These are phyloP conservation scores for Dysmachus trigonus DNA, from an alignment of 2,888 invertebrate species.

Conservation along the genomic window DNA sequence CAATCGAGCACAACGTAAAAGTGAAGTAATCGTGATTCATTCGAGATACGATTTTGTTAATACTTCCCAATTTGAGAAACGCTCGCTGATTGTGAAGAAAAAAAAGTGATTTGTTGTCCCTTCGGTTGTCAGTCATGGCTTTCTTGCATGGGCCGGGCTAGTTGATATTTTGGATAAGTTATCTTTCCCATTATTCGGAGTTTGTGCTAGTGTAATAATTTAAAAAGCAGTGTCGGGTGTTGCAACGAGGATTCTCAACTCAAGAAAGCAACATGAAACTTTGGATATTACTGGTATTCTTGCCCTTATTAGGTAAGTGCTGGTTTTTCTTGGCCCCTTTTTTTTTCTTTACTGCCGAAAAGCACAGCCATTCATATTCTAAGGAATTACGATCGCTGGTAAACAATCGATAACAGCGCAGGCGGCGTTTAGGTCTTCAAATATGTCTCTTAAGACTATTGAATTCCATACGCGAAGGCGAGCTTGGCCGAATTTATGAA, in stretches of 20 bases:
- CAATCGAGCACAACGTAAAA: not conserved
- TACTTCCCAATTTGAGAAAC: not conserved
- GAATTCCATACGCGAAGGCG: not conserved
- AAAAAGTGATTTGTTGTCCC: slow-evolving; percentile 15
- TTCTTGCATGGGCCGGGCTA: slow-evolving; percentile 45
- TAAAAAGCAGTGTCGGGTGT: not conserved
- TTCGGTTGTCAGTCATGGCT: slow-evolving; percentile 41
- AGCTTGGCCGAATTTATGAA: not conserved
- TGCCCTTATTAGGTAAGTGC: slow-evolving; percentile 39
- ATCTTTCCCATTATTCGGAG: not conserved
- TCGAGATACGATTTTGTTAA: not conserved
- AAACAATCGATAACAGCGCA: slow-evolving; percentile 51
- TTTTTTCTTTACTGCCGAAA: not conserved
- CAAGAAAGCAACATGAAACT: slow-evolving; percentile 26
- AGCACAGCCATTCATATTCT: not conserved
- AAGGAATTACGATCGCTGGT: slow-evolving; percentile 43
- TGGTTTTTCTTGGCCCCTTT: not conserved
- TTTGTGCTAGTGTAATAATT: slow-evolving; percentile 21
- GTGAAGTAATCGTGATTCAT: not conserved
- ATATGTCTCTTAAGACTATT: not conserved
- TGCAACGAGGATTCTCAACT: not conserved
- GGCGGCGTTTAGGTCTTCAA: slow-evolving; percentile 45
- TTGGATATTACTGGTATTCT: slow-evolving; percentile 32
- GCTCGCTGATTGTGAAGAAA: not conserved
- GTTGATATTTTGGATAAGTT: slow-evolving; percentile 33